phyloP scores from a whole-genome alignment of 2,113 vertebrate genomes.

The Syrrhaptes paradoxus region DNA sequence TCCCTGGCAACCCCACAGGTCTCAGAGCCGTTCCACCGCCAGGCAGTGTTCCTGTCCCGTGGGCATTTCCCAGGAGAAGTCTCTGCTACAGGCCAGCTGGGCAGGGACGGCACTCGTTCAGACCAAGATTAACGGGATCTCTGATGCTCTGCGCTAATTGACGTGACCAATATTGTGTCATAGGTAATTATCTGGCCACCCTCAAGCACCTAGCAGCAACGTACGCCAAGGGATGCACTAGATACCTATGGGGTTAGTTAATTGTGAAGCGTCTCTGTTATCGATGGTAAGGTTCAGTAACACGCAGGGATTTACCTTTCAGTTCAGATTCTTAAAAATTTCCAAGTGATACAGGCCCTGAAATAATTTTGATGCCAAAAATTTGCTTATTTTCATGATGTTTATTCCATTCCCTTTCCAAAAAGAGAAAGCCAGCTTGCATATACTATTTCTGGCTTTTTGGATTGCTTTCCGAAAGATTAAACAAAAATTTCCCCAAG shows the following conservation, averaged over 20 bases:
- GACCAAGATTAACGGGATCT: accelerated
- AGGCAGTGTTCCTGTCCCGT: background rate
- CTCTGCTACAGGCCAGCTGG: background rate
- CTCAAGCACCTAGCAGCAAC: background rate
- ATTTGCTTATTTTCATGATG: accelerated
- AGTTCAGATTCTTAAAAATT: background rate
- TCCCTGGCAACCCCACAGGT: background rate
- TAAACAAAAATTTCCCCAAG: background rate
- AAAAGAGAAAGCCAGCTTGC: background rate
- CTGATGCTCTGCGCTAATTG: background rate
- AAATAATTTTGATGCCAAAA: background rate
- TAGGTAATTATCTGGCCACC: background rate
- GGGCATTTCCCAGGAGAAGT: background rate
- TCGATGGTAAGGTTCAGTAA: background rate
- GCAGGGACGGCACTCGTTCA: background rate
- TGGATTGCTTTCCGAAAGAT: background rate
- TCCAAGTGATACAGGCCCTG: background rate
- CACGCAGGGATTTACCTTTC: background rate
- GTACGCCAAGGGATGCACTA: accelerated
- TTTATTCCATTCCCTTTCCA: background rate
- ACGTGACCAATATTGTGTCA: background rate
- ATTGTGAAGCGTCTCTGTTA: accelerated
- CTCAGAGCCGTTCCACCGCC: background rate
- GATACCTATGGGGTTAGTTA: background rate
- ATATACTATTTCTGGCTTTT: background rate